phyloP scores from a whole-genome alignment of 92 coral and sea anemone species.

The Diadumene lineata region DNA sequence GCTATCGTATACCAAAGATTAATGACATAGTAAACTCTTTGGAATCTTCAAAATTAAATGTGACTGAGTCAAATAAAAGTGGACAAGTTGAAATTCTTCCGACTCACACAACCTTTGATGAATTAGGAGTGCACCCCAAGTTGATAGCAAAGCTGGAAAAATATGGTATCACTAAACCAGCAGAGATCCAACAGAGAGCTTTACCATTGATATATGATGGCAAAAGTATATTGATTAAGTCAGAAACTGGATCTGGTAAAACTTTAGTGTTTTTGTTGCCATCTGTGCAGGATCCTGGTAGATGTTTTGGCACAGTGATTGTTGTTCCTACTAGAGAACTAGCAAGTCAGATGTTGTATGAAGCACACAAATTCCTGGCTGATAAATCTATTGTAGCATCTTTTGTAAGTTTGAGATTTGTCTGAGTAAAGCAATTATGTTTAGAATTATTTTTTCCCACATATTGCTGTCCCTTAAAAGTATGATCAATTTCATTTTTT shows the following conservation, averaged over 20 bases:
- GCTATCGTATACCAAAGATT: conserved; percentile 59
- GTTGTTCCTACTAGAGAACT: conserved; percentile 86
- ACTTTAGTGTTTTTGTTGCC: conserved; percentile 79
- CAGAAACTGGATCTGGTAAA: conserved; percentile 91
- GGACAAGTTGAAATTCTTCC: not conserved
- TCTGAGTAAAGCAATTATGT: not conserved
- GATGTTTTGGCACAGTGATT: conserved; percentile 73
- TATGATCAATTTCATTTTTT: no score
- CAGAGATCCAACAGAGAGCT: conserved; percentile 67
- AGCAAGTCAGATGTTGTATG: conserved; percentile 84
- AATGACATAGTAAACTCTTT: conserved; percentile 11
- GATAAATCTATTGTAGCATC: conserved; percentile 76
- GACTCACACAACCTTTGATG: conserved; percentile 34
- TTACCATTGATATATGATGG: conserved; percentile 51
- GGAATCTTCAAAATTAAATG: not conserved
- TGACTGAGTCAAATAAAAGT: not conserved
- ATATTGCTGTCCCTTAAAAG: no score
- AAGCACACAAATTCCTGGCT: conserved; percentile 71
- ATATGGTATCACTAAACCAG: conserved; percentile 51
- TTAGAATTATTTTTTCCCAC: no score
- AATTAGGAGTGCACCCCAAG: conserved; percentile 75
- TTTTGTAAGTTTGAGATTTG: conserved; percentile 79
- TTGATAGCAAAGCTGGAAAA: conserved; percentile 53
- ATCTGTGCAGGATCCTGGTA: conserved; percentile 81
- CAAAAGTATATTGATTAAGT: conserved; percentile 68